Conservation (phyloP, 2,797 vertebrate species). For the Sebastes matsubarae region DNA sequence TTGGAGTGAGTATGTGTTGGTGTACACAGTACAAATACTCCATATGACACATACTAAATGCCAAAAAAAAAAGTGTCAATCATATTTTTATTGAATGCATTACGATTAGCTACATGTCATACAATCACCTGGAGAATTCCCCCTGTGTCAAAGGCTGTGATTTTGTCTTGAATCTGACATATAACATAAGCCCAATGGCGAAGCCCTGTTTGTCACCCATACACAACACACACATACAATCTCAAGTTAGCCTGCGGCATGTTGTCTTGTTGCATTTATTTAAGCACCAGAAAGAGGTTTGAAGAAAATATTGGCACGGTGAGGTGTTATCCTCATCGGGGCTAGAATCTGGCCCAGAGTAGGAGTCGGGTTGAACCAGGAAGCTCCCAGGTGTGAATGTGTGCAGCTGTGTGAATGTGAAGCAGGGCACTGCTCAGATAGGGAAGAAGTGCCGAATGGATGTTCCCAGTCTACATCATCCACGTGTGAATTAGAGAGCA, state of each 20-base stretch:
- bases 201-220: background rate
- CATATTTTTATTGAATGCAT: too few species aligned
- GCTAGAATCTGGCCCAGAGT: too few species aligned
- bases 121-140: too few species aligned
- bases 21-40: too few species aligned
- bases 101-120: too few species aligned
- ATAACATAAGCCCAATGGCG: background rate
- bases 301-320: background rate
- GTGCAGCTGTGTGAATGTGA: background rate
- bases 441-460: background rate
- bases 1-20: background rate
- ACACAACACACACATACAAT: background rate
- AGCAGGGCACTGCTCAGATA: background rate
- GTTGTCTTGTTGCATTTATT: background rate
- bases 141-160: too few species aligned
- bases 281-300: background rate
- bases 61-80: too few species aligned
- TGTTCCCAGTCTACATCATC: background rate
- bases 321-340: background rate
- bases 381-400: slow-evolving; percentile 3
- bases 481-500: background rate
- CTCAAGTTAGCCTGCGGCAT: background rate
- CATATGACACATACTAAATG: too few species aligned
- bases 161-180: too few species aligned
- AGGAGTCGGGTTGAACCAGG: background rate